A percentile compares a stretch with the other conserved stretches of the same genome.
Conservation (phyloP, 2,797 vertebrate genomes). For the Sparus aurata region DNA sequence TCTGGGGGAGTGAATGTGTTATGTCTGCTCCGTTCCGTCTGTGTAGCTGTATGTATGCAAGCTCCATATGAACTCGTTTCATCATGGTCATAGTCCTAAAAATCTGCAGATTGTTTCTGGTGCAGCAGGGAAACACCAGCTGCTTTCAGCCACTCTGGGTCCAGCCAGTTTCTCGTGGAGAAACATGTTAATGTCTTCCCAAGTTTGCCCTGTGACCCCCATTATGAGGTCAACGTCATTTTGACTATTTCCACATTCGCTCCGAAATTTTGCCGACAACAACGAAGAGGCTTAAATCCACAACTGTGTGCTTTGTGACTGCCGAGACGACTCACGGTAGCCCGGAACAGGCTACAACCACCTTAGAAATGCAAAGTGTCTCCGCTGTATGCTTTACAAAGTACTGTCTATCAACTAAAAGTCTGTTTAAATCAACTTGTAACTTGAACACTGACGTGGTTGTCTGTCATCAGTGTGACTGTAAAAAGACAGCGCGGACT, state of each 20-base stretch:
- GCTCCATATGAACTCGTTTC: conserved; percentile 17
- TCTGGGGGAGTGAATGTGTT: conserved; percentile 41
- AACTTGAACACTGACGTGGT: not conserved
- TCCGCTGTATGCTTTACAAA: not conserved
- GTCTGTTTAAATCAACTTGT: not conserved
- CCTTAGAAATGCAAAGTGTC: not conserved
- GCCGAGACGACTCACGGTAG: too few relatives aligned
- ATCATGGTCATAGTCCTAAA: conserved; percentile 8
- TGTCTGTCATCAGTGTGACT: not conserved
- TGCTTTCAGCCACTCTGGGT: not conserved
- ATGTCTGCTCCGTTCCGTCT: conserved; percentile 29
- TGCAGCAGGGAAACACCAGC: conserved; percentile 4
- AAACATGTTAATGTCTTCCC: not conserved
- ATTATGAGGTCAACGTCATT: not conserved
- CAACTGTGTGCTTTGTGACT: too few relatives aligned
- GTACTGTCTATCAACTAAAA: not conserved
- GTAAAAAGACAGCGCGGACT: conserved; percentile 1
- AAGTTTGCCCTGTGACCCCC: not conserved
- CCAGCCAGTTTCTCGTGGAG: conserved; percentile 3
- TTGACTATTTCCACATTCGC: not conserved
- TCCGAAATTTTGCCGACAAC: not conserved
- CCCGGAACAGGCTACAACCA: not conserved
- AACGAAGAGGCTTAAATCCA: not conserved
- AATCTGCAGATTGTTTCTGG: too few relatives aligned
- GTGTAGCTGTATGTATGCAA: not conserved